Conservation (phyloP, 53 echinoderm and acorn worm species). For the Zoroaster sp. region DNA sequence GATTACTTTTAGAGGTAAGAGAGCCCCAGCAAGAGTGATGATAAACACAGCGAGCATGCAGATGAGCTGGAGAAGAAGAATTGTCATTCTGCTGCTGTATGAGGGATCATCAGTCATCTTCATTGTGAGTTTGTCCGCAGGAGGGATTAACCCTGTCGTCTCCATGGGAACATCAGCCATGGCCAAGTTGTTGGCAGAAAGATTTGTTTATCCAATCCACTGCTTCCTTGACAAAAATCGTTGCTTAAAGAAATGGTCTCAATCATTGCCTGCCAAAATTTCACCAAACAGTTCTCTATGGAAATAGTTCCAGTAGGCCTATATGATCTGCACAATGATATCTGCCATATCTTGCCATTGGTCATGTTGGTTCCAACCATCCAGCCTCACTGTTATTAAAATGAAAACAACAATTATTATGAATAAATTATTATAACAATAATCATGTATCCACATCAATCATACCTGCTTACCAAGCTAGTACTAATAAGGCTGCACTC, state of each 20-base stretch:
- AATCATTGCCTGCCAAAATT: neutral
- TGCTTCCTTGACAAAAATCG: neutral
- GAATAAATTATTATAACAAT: too few relatives aligned
- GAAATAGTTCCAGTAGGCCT: too few relatives aligned
- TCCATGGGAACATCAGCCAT: neutral
- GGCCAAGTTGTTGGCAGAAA: neutral
- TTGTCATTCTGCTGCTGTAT: slow-evolving; percentile 20
- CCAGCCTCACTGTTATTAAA: too few relatives aligned
- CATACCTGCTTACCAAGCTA: too few relatives aligned
- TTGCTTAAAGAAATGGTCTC: neutral
- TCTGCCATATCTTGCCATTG: too few relatives aligned
- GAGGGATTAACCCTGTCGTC: neutral
- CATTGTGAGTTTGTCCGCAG: neutral
- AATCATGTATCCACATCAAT: too few relatives aligned
- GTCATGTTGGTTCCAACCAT: too few relatives aligned
- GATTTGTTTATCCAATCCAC: neutral
- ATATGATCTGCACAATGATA: too few relatives aligned
- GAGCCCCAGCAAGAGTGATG: slow-evolving; percentile 70
- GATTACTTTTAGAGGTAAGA: slow-evolving; percentile 85
- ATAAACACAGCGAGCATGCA: slow-evolving; percentile 73
- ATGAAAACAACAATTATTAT: too few relatives aligned
- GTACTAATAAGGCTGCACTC: too few relatives aligned
- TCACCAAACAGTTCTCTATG: too few relatives aligned
- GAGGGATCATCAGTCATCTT: neutral
- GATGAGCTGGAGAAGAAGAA: slow-evolving; percentile 64